Conservation (phyloP, 2,113 vertebrate species). For the Chitala chitala region DNA sequence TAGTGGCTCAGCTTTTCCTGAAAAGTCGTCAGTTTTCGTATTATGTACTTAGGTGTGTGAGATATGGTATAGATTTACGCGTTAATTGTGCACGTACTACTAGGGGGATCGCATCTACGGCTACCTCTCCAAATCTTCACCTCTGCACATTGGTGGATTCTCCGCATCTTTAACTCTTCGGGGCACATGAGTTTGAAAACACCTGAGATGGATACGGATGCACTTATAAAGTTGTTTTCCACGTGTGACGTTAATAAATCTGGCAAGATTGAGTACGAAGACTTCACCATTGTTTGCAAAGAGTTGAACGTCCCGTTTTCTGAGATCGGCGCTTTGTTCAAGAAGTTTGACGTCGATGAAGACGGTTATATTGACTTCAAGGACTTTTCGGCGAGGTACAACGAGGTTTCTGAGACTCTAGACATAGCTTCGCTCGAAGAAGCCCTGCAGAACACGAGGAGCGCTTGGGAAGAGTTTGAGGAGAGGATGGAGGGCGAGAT, state of each 20-base stretch:
- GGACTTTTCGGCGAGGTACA: slow-evolving; percentile 59
- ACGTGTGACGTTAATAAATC: slow-evolving; percentile 68
- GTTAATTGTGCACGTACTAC: no score
- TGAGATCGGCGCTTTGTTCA: slow-evolving; percentile 54
- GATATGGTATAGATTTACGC: no score
- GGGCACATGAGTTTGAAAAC: background rate
- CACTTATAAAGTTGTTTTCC: slow-evolving; percentile 58
- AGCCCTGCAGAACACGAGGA: background rate
- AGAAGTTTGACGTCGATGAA: slow-evolving; percentile 54
- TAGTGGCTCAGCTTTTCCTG: no score
- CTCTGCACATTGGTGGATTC: background rate
- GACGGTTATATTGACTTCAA: slow-evolving; percentile 63
- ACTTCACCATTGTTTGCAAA: slow-evolving; percentile 60
- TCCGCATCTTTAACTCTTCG: background rate
- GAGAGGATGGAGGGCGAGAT: slow-evolving; percentile 46
- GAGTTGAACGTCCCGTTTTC: slow-evolving; percentile 57
- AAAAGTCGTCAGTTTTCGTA: no score
- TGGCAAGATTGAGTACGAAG: slow-evolving; percentile 64
- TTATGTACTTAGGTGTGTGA: no score
- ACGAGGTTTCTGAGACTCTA: slow-evolving; percentile 57
- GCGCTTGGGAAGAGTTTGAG: slow-evolving; percentile 58
- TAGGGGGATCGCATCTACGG: background rate
- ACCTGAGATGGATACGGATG: slow-evolving; percentile 43
- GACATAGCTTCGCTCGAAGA: slow-evolving; percentile 47
- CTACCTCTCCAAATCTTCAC: background rate